Conservation (phyloP, 2,113 vertebrate species). For the Gymnobelideus leadbeateri region DNA sequence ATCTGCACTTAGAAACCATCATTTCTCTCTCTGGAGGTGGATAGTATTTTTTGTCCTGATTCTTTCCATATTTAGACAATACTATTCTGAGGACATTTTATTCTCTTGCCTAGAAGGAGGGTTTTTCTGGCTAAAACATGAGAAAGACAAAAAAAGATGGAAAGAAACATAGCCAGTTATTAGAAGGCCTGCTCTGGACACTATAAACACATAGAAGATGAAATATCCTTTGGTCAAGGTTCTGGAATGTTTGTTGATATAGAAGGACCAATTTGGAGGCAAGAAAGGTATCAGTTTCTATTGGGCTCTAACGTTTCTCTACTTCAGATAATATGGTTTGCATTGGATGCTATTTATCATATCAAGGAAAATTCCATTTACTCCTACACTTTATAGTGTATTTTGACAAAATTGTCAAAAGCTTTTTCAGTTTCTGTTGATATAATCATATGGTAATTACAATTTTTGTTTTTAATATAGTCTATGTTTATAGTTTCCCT, state of each 20-base stretch:
- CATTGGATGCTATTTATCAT: not conserved
- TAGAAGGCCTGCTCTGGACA: not conserved
- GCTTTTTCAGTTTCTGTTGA: not conserved
- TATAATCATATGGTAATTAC: not conserved
- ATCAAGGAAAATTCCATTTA: not conserved
- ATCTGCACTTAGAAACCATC: not conserved
- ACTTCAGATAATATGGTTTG: not conserved
- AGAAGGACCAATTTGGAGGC: not conserved
- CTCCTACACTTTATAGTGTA: not conserved
- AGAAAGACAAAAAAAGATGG: not conserved
- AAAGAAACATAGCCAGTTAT: not conserved
- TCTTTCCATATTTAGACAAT: not conserved
- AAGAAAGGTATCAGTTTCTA: not conserved
- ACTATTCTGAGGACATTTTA: not conserved
- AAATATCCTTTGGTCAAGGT: not conserved
- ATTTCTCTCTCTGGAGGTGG: not conserved
- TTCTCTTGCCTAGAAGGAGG: not conserved
- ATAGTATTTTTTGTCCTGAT: not conserved
- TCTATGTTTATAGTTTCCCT: not conserved
- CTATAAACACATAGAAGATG: not conserved
- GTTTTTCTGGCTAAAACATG: not conserved
- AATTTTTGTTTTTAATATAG: not conserved
- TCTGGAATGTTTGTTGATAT: not conserved
- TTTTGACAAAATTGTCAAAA: not conserved
- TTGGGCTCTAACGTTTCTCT: not conserved